These are phyloP conservation scores for Lophochroa leadbeateri DNA, from an alignment of 2,113 vertebrate genomes.

Conservation along the genomic window DNA sequence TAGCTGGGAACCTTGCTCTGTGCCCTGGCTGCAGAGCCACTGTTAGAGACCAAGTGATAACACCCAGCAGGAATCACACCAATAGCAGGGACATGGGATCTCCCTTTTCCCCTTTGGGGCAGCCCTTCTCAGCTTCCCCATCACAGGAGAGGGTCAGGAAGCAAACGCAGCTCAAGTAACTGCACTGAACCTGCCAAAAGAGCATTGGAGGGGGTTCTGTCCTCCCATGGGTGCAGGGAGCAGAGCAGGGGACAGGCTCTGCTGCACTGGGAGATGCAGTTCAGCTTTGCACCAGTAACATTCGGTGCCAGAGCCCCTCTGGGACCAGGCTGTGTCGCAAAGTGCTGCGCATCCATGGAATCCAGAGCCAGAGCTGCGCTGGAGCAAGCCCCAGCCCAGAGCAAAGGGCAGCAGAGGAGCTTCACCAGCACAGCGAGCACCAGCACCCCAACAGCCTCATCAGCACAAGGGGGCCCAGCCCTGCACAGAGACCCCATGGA, in stretches of 20 bases:
- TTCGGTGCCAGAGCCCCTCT: background rate
- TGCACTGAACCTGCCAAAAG: rapidly evolving
- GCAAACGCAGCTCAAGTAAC: rapidly evolving
- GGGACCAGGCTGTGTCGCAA: background rate
- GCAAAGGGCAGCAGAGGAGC: background rate
- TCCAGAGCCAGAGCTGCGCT: background rate
- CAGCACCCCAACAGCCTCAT: background rate
- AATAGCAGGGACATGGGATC: rapidly evolving
- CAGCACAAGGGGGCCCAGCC: too few relatives aligned
- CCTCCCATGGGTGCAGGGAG: rapidly evolving
- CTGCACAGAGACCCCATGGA: background rate
- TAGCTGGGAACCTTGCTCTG: background rate
- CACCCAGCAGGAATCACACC: background rate
- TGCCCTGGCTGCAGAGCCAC: background rate
- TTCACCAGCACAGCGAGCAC: background rate
- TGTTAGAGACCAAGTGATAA: background rate
- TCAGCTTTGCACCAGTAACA: background rate
- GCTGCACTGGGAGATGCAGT: background rate
- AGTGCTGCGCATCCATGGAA: background rate
- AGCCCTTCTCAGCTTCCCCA: background rate
- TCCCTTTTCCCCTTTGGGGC: background rate
- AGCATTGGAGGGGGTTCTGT: rapidly evolving
- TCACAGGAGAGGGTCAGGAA: rapidly evolving
- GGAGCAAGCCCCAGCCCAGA: background rate
- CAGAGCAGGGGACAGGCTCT: background rate